Conservation (phyloP, 2,113 vertebrate genomes). For the Struthidea cinerea region DNA sequence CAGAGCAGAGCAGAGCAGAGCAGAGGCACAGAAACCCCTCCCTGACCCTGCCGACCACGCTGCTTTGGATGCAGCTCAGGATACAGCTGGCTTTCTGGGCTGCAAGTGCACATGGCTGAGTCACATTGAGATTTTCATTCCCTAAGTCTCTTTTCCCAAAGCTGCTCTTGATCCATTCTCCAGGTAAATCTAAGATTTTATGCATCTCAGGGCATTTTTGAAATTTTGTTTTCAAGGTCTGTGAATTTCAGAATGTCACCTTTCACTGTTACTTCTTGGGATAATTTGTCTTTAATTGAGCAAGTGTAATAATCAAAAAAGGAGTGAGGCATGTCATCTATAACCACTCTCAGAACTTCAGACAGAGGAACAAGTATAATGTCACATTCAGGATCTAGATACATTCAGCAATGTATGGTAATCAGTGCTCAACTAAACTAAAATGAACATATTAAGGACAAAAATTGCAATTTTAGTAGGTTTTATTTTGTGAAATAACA, state of each 20-base stretch:
- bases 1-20: neutral
- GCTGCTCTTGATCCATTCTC: rapidly evolving
- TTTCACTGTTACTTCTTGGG: neutral
- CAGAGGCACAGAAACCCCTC: neutral
- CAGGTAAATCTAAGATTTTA: neutral
- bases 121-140: neutral
- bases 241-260: neutral
- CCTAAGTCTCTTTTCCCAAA: neutral
- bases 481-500: neutral
- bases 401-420: neutral
- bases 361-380: neutral
- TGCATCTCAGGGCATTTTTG: neutral
- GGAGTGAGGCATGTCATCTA: neutral
- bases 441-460: neutral
- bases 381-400: neutral
- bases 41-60: rapidly evolving
- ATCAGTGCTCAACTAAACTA: neutral
- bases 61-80: neutral
- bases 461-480: neutral
- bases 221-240: neutral
- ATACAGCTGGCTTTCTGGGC: rapidly evolving
- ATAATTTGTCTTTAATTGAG: neutral
- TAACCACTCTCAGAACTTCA: neutral
- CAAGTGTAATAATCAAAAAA: neutral
- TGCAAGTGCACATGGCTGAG: rapidly evolving